Evolutionary conservation across 2,888 invertebrate genomes (phyloP), one percentile per base, ranked within the genome.

Genomic region (Schizotus pectinicornis): DNA sequence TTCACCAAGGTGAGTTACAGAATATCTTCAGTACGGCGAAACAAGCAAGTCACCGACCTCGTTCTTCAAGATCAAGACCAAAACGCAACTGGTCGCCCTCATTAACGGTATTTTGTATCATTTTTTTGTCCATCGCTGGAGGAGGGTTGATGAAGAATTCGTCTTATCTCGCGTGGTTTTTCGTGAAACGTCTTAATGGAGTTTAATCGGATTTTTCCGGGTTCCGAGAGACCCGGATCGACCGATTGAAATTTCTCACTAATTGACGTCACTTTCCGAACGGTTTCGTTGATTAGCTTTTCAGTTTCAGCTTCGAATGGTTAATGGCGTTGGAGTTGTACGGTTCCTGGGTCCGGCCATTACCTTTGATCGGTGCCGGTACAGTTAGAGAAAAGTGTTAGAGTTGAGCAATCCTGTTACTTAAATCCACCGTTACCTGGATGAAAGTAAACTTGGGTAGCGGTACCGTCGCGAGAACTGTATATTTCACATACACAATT

Each of bases 381-480:
- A 68, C 65, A 60, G 66, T 66, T 67, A 64, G 42, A 65, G 66
- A 70, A 68, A 68, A 70, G 68, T 70, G 68, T 67, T 65, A 67
- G 51, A 59, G 65, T 64, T 62, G 61, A 59, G 62, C 67, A 67
- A 67, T 65, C 61, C 64, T 62, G 66, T 69, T 67, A 66, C 62
- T 63, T 45, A 56, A 59, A 63, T 52, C 22, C 50, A 55, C 68
- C 69, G 68, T 68, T 67, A 65, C 22, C 47, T 55, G 61, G 66
- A 65, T 67, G 69, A 70, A 70, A 70, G 69, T 70, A 68, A 70
- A 70, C 66, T 67, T 56, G 56, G 38, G 30, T 69, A 68, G 65
- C 69, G 65, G 69, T 67, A 65, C 39, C 33, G 32, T 48, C 11
- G 49, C 38, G 41, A 36, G 30, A 56, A 56, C 56, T 50, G 56